Evolutionary conservation across 1,140 invertebrate species (phyloP).

Genomic region (Drosophila teissieri): DNA sequence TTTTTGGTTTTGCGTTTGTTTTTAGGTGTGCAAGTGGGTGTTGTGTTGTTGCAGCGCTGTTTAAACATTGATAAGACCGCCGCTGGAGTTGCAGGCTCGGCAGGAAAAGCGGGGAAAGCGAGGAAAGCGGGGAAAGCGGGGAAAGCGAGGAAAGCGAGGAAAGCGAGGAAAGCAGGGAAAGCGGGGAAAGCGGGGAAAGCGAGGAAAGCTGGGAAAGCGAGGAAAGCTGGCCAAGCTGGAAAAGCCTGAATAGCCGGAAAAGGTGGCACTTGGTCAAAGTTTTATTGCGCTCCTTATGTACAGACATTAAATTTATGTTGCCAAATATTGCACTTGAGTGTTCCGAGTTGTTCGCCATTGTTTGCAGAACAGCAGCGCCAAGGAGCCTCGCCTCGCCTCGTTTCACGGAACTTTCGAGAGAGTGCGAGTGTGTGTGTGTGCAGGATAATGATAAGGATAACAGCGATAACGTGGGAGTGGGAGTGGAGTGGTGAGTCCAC

Average conservation of each 20-base stretch:
- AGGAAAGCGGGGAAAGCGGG: no score
- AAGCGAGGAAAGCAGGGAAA: no score
- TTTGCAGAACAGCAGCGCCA: neutral
- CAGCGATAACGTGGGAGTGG: conserved; percentile 18
- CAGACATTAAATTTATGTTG: conserved; percentile 69
- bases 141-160: no score
- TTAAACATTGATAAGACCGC: conserved; percentile 73
- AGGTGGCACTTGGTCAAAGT: conserved; percentile 51
- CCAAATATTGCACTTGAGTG: conserved; percentile 57
- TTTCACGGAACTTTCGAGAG: neutral
- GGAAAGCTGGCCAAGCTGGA: no score
- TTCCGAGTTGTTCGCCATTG: conserved; percentile 8
- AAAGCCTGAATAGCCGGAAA: neutral
- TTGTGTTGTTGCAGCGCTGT: conserved; percentile 54
- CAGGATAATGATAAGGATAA: conserved; percentile 39
- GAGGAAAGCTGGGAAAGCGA: no score
- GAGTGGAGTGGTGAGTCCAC: neutral
- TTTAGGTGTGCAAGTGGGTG: neutral
- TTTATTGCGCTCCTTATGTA: conserved; percentile 63
- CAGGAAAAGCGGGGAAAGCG: neutral
- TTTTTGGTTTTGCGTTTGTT: neutral
- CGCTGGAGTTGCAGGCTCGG: neutral
- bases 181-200: no score
- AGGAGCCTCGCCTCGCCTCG: no score
- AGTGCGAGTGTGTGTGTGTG: neutral